These are phyloP conservation scores for Sebastes itinus DNA, from an alignment of 2,797 vertebrate genomes.

Conservation along the genomic window DNA sequence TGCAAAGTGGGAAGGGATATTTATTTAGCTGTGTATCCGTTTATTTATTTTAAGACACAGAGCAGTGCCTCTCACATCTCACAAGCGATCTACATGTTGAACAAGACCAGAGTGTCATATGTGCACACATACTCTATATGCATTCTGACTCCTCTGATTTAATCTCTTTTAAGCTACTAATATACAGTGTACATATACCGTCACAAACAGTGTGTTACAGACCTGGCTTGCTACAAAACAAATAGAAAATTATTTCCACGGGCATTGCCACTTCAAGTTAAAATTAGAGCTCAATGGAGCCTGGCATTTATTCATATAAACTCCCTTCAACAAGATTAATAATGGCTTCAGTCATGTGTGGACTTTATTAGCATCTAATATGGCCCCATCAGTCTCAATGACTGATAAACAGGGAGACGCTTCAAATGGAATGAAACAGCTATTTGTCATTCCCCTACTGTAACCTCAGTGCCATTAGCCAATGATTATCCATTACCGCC, in stretches of 20 bases:
- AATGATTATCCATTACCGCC: constrained; percentile 74
- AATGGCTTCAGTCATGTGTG: constrained; percentile 74
- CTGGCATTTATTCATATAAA: constrained; percentile 65
- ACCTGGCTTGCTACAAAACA: constrained; percentile 23
- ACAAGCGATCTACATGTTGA: too few species aligned
- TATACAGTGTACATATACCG: neutral
- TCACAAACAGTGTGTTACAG: neutral
- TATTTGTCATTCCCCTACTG: constrained; percentile 77
- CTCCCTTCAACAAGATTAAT: constrained; percentile 72
- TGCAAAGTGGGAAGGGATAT: constrained; percentile 9
- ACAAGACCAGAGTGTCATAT: neutral
- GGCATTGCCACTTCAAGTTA: constrained; percentile 39
- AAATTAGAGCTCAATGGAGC: constrained; percentile 59
- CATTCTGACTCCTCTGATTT: neutral
- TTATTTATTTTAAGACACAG: constrained; percentile 44
- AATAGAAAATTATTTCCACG: constrained; percentile 41
- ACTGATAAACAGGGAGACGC: constrained; percentile 71
- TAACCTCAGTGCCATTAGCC: constrained; percentile 63
- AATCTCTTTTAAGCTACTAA: neutral
- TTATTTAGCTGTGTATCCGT: constrained; percentile 26
- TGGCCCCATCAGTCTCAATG: constrained; percentile 75
- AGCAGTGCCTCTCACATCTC: neutral
- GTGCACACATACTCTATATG: neutral
- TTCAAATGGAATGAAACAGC: constrained; percentile 65
- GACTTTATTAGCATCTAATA: constrained; percentile 77